Percentiles rank a stretch among this genome's conserved stretches.
phyloP scores from a whole-genome alignment of 2,113 vertebrate species.

The Anseranas semipalmata region DNA sequence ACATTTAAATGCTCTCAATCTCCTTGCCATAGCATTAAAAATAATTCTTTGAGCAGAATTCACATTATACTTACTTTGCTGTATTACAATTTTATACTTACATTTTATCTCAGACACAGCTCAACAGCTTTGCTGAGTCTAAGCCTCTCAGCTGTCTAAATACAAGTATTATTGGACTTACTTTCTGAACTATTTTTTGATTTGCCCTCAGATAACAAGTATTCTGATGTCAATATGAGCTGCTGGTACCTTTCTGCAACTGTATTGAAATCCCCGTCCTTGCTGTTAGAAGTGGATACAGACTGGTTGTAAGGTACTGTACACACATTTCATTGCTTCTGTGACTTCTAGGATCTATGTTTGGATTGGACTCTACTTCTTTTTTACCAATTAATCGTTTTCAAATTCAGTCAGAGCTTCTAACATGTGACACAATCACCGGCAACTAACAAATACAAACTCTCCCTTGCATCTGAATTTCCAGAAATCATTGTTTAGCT shows the following conservation, averaged over 20 bases:
- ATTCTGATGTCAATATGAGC: not conserved
- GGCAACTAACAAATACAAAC: not conserved
- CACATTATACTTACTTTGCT: not conserved
- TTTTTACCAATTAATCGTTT: not conserved
- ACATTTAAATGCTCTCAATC: not conserved
- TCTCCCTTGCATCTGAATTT: not conserved
- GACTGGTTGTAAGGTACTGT: not conserved
- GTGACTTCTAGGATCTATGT: not conserved
- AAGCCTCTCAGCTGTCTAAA: not conserved
- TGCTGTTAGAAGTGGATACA: not conserved
- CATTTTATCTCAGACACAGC: not conserved
- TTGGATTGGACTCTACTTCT: not conserved
- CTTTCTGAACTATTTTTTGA: not conserved
- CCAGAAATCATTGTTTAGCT: not conserved
- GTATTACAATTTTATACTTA: not conserved
- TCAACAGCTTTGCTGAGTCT: not conserved
- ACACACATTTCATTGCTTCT: not conserved
- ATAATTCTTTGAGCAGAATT: not conserved
- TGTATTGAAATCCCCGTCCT: not conserved
- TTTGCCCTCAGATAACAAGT: not conserved
- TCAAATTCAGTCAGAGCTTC: not conserved
- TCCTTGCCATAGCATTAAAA: not conserved
- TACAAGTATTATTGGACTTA: not conserved
- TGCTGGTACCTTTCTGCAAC: not conserved
- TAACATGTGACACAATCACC: not conserved